Evolutionary conservation across 2,797 vertebrate genomes (phyloP), one percentile per base, ranked within the genome.

Genomic region (Microctenopoma lineatum): DNA sequence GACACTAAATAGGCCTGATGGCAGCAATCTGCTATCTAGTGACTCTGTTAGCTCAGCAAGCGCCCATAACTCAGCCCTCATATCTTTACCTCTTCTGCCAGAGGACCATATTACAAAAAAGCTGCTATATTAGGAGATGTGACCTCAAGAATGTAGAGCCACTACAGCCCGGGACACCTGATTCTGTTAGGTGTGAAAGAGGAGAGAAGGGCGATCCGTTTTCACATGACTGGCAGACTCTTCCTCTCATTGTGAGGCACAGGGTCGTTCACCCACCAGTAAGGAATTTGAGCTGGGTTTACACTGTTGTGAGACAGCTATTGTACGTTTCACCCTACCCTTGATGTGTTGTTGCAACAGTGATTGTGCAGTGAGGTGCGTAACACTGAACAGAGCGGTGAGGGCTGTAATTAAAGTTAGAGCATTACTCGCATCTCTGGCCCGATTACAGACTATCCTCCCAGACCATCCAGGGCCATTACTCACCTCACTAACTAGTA

Each of bases 401-500:
- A 63, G 53, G 77, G 69, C 50, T 87, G 71, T 80, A 89, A 84
- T 90, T 87, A 85, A 77, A 83, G 84, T 79, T 83, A 73, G 62
- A 87, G 77, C 78, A 74, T 87, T 57, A 61, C 68, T 75, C 53
- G 14, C 80, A 78, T 75, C 78, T 72, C 67, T 83, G 80, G n/a
- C 38, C 41, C 65, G 83, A 84, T 84, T 86, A 79, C 79, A 84
- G 79, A 83, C 86, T 81, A 78, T 79, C 79, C 68, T 80, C 75
- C 82, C 73, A 73, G 84, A 74, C 74, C 77, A 74, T 81, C 65
- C 61, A 14, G 72, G 70, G 77, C 77, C 90, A 89, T 92, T 87
- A 91, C 72, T 93, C 90, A 92, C 81, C 79, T 75, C 60, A 42
- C 85, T 93, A 93, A 93, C 92, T 87, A 92, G 89, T 59, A 26